Conservation (phyloP, 2,113 vertebrate genomes). For the Suricata suricatta region DNA sequence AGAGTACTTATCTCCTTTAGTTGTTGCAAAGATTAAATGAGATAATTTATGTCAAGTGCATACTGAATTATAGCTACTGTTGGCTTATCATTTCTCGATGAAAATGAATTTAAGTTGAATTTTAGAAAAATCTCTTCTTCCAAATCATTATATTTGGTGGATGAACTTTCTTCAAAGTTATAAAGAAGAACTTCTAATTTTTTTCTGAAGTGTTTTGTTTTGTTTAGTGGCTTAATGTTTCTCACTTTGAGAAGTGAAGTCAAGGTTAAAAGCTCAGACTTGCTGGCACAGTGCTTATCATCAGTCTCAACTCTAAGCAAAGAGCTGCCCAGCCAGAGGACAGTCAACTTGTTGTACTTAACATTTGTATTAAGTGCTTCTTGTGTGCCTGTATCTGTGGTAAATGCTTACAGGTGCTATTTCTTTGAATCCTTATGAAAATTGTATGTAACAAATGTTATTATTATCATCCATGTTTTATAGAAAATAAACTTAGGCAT, state of each 20-base stretch:
- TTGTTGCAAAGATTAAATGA: neutral
- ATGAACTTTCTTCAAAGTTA: neutral
- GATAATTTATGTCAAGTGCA: neutral
- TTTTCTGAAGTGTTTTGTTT: neutral
- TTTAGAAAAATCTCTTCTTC: neutral
- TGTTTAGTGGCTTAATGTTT: neutral
- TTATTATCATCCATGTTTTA: neutral
- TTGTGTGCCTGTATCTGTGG: neutral
- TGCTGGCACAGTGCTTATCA: neutral
- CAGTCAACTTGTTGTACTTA: neutral
- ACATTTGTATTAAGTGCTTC: neutral
- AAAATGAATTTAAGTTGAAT: neutral
- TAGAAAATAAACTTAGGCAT: neutral
- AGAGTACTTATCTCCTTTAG: neutral
- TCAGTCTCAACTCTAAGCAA: neutral
- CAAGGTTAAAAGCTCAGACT: neutral
- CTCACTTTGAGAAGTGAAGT: neutral
- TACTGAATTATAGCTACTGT: neutral
- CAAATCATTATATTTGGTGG: neutral
- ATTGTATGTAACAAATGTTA: neutral
- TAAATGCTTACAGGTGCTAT: neutral
- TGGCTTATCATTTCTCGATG: constrained; percentile 17
- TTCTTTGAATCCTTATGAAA: neutral
- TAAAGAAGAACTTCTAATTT: neutral
- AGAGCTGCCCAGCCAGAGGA: neutral